These are phyloP conservation scores for Macrotus californicus DNA, from an alignment of 2,113 vertebrate genomes.

Conservation along the genomic window DNA sequence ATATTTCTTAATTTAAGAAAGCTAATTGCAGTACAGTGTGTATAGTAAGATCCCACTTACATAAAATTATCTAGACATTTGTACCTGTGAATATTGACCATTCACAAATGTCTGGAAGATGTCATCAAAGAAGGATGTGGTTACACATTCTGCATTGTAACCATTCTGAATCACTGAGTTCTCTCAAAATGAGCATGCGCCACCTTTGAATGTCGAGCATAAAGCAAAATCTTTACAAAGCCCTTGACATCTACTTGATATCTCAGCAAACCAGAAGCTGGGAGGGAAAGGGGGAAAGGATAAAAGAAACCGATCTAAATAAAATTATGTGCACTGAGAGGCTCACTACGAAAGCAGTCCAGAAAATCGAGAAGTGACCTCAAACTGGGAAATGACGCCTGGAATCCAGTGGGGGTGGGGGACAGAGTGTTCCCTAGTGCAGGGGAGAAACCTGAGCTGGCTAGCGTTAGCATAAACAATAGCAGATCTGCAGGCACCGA, in stretches of 20 bases:
- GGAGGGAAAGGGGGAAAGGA: background rate
- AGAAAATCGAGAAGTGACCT: background rate
- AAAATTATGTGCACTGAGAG: background rate
- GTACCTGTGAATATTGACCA: background rate
- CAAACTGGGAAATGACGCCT: background rate
- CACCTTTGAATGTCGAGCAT: background rate
- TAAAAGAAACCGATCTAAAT: background rate
- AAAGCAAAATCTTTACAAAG: background rate
- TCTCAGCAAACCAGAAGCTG: background rate
- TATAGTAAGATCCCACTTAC: background rate
- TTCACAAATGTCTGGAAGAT: background rate
- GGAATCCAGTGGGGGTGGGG: background rate
- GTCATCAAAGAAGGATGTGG: background rate
- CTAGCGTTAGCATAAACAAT: background rate
- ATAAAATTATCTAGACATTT: background rate
- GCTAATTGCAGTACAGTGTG: background rate
- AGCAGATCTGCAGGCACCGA: background rate
- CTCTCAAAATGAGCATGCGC: background rate
- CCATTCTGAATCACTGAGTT: background rate
- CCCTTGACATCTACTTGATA: background rate
- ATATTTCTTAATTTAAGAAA: conserved; percentile 3
- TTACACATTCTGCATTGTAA: background rate
- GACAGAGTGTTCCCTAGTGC: background rate
- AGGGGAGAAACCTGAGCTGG: background rate
- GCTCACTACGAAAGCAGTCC: background rate